A percentile compares a stretch with the other conserved stretches of the same genome.
Conservation (phyloP, 2,888 invertebrate genomes). For the Stegophylla sp. region DNA sequence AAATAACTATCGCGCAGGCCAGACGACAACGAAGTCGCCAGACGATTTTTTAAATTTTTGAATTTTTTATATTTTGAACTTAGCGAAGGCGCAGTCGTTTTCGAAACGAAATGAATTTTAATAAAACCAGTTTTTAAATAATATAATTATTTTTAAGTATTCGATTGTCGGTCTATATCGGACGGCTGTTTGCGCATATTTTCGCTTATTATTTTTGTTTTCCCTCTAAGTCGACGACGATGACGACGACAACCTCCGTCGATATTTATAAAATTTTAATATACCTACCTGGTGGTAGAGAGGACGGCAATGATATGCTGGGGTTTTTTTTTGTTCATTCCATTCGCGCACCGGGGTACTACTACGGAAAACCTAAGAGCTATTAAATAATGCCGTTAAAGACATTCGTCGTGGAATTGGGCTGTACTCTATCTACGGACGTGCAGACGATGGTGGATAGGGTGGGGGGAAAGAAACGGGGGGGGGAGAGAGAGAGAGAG, state of each 20-base stretch:
- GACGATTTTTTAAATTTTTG: too few relatives aligned
- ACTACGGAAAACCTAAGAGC: conserved; percentile 34
- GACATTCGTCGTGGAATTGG: conserved; percentile 45
- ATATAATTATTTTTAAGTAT: too few relatives aligned
- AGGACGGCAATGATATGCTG: conserved; percentile 15
- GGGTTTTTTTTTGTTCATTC: conserved; percentile 17
- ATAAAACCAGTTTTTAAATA: conserved; percentile 43
- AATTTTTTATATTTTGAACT: too few relatives aligned
- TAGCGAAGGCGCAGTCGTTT: too few relatives aligned
- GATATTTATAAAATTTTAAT: conserved; percentile 49
- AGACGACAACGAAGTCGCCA: too few relatives aligned
- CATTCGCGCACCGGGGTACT: not conserved
- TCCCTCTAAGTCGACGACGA: conserved; percentile 5
- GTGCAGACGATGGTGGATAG: too few relatives aligned
- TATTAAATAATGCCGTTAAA: conserved; percentile 47
- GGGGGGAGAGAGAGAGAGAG: not conserved
- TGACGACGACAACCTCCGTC: too few relatives aligned
- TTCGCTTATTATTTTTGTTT: conserved; percentile 16
- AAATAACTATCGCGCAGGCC: too few relatives aligned
- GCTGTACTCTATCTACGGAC: too few relatives aligned
- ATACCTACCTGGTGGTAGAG: too few relatives aligned
- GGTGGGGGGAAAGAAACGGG: not conserved
- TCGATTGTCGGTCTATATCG: not conserved
- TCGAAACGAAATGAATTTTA: conserved; percentile 11
- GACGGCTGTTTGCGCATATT: conserved; percentile 18